Percentiles rank a stretch among this genome's conserved stretches.
phyloP scores from a whole-genome alignment of 2,888 invertebrate genomes.

The Drosophila falleni region DNA sequence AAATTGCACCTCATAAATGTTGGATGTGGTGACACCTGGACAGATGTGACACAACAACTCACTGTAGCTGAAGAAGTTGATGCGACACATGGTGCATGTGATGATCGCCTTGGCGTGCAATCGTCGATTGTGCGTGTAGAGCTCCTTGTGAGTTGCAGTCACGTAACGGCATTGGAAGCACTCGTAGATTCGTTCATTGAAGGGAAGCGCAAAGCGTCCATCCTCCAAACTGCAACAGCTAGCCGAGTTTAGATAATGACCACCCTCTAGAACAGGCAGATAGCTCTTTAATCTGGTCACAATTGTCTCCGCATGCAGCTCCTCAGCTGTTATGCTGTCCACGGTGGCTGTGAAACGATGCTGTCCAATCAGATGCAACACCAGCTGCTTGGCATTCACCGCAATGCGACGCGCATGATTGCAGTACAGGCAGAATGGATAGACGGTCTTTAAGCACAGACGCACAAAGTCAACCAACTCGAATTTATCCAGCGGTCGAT shows the following conservation, averaged over 20 bases:
- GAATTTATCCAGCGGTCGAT: conserved; percentile 91
- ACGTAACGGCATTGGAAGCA: conserved; percentile 94
- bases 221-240: conserved; percentile 89
- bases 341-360: conserved; percentile 93
- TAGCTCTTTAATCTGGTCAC: conserved; percentile 88
- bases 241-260: conserved; percentile 90
- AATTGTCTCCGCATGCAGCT: conserved; percentile 90
- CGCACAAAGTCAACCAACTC: conserved; percentile 90
- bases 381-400: conserved; percentile 92
- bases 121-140: conserved; percentile 94
- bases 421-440: conserved; percentile 92
- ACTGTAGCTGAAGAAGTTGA: conserved; percentile 94
- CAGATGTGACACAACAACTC: conserved; percentile 95
- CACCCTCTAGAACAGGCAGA: conserved; percentile 87
- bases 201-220: conserved; percentile 81
- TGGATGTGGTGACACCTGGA: conserved; percentile 88
- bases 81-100: conserved; percentile 94
- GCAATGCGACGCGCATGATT: conserved; percentile 94
- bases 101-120: conserved; percentile 94
- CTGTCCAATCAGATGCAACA: conserved; percentile 91
- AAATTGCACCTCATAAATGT: conserved; percentile 88
- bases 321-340: conserved; percentile 91
- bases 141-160: conserved; percentile 92
- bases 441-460: conserved; percentile 90
- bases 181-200: conserved; percentile 90